Conservation (phyloP, 2,888 invertebrate genomes). For the Apantesis nais region DNA sequence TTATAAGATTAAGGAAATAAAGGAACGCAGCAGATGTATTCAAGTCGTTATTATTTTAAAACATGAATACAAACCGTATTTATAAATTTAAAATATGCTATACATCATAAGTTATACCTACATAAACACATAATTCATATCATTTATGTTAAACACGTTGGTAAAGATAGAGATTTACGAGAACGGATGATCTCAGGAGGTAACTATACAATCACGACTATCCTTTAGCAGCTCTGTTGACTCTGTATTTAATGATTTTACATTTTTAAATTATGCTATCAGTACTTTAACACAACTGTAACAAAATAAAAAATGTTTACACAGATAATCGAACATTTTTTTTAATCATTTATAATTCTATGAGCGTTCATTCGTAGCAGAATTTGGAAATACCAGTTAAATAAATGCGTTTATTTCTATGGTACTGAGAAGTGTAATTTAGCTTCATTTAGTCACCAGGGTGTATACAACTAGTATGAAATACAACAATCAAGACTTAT, state of each 20-base stretch:
- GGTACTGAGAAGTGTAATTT: too few relatives aligned
- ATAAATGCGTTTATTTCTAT: too few relatives aligned
- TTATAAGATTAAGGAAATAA: neutral
- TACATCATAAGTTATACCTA: neutral
- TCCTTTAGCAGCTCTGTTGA: constrained; percentile 40
- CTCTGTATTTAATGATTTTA: constrained; percentile 35
- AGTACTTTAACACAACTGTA: too few relatives aligned
- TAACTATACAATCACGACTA: constrained; percentile 45
- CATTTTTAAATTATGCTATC: constrained; percentile 16
- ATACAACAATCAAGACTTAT: constrained; percentile 7
- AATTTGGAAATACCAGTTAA: too few relatives aligned
- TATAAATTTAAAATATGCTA: neutral
- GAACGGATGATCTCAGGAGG: constrained; percentile 30
- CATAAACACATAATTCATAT: constrained; percentile 7
- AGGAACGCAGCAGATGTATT: neutral
- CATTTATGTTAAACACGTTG: constrained; percentile 4
- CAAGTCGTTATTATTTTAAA: neutral
- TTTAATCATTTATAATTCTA: too few relatives aligned
- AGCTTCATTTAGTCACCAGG: too few relatives aligned
- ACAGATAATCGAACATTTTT: too few relatives aligned
- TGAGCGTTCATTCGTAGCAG: too few relatives aligned
- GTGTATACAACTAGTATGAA: constrained; percentile 22
- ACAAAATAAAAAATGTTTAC: too few relatives aligned
- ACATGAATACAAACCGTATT: constrained; percentile 3
- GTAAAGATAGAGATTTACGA: constrained; percentile 8